Evolutionary conservation across 2,113 vertebrate genomes (phyloP), one percentile per base, ranked within the genome.

Genomic region (Alligator mississippiensis): DNA sequence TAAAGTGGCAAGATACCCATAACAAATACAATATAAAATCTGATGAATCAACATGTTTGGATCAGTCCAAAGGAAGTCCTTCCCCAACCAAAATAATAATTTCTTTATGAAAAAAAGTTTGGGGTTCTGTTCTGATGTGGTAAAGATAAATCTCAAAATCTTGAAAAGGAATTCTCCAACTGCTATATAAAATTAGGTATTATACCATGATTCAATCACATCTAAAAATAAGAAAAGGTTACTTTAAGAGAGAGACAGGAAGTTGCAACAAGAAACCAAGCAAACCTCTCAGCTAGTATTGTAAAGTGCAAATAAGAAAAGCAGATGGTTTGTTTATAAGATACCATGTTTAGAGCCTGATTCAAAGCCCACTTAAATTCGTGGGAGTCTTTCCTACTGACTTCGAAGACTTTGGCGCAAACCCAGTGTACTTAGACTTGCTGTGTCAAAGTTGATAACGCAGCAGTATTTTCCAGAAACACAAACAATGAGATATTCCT

Each of bases 161-260:
- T 86, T 59, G n/a, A 30, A 78, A 68, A 17, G 34, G 38, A 66
- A 84, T 60, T 72, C 64, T 14, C 70, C 83, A 82, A 24, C 38
- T 47, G 10, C 30, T 18, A 30, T 9, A 21, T 22, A 63, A 76
- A 57, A 66, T 78, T 17, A 6, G 64, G 47, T 2, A 90, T 61
- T 24, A 61, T n/a, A 55, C 3, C 30, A 66, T n/a, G 14, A 30
- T 30, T 17, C 64, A 66, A 66, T 66, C 28, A 30, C n/a, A 68
- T 17, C n/a, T 4, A 30, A 82, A 21, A 22, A 47, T 57, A 76
- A 84, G 90, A 90, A 28, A 19, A 79, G 94, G 88, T 93, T 94
- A 84, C 95, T 92, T 54, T 91, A 93, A 97, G 96, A 82, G 89
- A 95, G 93, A 96, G 93, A 90, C 82, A 79, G 93, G 96, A 96